These are phyloP conservation scores for Nomada lathburiana DNA, from an alignment of 2,888 invertebrate species.

Conservation along the genomic window DNA sequence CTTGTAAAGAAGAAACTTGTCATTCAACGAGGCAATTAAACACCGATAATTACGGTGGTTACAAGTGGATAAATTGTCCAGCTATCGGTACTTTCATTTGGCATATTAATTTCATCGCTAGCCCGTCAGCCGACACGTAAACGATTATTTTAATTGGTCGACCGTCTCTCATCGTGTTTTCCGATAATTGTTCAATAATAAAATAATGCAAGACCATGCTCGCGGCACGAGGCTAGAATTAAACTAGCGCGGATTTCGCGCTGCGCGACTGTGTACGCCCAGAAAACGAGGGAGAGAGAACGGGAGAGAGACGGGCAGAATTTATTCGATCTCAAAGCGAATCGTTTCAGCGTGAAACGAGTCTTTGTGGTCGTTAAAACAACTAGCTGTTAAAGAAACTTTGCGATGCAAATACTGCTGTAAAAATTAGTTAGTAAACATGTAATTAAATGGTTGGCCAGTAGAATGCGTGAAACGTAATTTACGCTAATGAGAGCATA, in stretches of 20 bases:
- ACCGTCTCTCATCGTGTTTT: conserved; percentile 23
- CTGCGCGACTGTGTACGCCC: neutral
- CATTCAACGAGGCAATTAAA: conserved; percentile 59
- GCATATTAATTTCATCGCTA: conserved; percentile 54
- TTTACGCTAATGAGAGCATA: conserved; percentile 26
- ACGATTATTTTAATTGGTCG: conserved; percentile 64
- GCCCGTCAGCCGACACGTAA: conserved; percentile 17
- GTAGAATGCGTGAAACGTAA: conserved; percentile 26
- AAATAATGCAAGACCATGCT: conserved; percentile 17
- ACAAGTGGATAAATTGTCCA: conserved; percentile 47
- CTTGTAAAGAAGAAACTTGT: conserved; percentile 39
- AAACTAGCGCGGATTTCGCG: conserved; percentile 15
- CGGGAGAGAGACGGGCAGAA: neutral
- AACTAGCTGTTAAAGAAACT: conserved; percentile 3
- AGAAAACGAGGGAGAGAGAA: neutral
- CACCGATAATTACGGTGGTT: conserved; percentile 61
- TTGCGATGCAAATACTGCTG: conserved; percentile 22
- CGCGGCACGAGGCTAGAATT: neutral
- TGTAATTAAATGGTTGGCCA: conserved; percentile 35
- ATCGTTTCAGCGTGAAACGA: conserved; percentile 29
- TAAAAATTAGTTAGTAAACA: conserved; percentile 35
- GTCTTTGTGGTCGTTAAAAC: conserved; percentile 27
- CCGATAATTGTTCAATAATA: conserved; percentile 56
- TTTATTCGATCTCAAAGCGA: conserved; percentile 37
- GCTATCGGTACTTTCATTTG: conserved; percentile 55